phyloP scores from a whole-genome alignment of 2,797 vertebrate species.

The Galagoides demidoff region DNA sequence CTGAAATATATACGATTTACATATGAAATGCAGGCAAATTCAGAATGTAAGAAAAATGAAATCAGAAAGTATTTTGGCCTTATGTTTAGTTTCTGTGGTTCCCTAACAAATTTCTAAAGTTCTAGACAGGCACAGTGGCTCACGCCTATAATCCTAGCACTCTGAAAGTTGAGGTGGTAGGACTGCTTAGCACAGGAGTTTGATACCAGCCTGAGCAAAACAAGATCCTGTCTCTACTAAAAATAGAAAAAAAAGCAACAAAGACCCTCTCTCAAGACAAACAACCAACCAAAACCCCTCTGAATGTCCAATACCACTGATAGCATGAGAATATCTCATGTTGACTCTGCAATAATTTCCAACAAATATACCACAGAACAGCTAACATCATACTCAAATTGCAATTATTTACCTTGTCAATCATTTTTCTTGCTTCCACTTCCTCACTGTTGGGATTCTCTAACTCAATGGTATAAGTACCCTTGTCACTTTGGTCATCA shows the following conservation, averaged over 20 bases:
- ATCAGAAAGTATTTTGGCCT: constrained; percentile 41
- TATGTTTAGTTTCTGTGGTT: not conserved
- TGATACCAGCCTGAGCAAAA: too few relatives aligned
- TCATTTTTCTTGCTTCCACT: constrained; percentile 97
- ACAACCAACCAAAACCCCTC: not conserved
- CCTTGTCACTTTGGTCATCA: constrained; percentile 97
- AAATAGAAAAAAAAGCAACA: too few relatives aligned
- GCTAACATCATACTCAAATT: constrained; percentile 51
- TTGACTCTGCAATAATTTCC: constrained; percentile 26
- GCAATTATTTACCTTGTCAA: constrained; percentile 93
- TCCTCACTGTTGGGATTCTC: constrained; percentile 96
- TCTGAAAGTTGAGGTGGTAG: too few relatives aligned
- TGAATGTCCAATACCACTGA: not conserved
- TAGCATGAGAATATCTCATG: not conserved
- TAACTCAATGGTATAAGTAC: constrained; percentile 98
- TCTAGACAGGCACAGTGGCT: not conserved
- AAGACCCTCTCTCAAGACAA: too few relatives aligned
- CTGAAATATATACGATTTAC: not conserved
- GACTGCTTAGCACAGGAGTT: too few relatives aligned
- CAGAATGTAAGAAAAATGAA: constrained; percentile 34
- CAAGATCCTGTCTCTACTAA: too few relatives aligned
- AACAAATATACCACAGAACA: constrained; percentile 47
- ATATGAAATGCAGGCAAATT: constrained; percentile 52
- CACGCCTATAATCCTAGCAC: too few relatives aligned
- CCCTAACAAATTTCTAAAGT: constrained; percentile 1